Base-by-base conservation (phyloP, 2,797 vertebrate species). In the Mormyrops boulengeri region DNA sequence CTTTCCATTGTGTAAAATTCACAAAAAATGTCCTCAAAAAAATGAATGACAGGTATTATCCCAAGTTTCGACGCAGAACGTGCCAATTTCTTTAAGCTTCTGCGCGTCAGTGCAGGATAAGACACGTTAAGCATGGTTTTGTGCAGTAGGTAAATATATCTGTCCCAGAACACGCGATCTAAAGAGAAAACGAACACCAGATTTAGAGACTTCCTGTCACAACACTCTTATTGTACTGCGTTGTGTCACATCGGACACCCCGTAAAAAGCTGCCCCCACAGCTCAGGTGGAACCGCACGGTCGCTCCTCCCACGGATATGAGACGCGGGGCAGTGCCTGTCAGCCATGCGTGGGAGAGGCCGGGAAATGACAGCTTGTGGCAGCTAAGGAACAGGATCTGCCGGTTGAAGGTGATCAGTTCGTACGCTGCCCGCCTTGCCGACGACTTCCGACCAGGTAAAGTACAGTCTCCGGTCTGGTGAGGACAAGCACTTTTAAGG, bases 341-440 rank as follows among this genome's bases (percentile, higher is more conserved):
- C 66, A 22, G 47, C 44, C 60, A 85, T 73, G 26, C 5, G 89
- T 87, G 86, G 89, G 86, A 82, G 89, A 55, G 85, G 85, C 85
- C 14, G 12, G 44, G 9, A 52, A 88, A 77, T 88, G 89, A 89
- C 89, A 62, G 38, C 60, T 87, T 30, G 22, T 38, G 88, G 44
- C 84, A 53, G 86, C 30, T 82, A 60, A 88, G 69, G 89, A 90
- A 90, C 89, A 90, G 89, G 89, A 90, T 90, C 89, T 82, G 86
- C 89, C 86, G 86, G 89, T 90, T 84, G 69, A n/a, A 53, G 66
- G 38, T 38, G 52, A 80, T 82, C 66, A 90, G 50, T 60, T 26
- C 30, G 22, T 50, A 49, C 53, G 50, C 89, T 38, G 89, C 17
- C 41, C 41, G 82, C 82, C 47, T 82, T 8, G 47, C 22, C 38